Evolutionary conservation across 2,113 vertebrate species (phyloP), one percentile per base, ranked within the genome.

Genomic region (Ptychochromis oligacanthus): DNA sequence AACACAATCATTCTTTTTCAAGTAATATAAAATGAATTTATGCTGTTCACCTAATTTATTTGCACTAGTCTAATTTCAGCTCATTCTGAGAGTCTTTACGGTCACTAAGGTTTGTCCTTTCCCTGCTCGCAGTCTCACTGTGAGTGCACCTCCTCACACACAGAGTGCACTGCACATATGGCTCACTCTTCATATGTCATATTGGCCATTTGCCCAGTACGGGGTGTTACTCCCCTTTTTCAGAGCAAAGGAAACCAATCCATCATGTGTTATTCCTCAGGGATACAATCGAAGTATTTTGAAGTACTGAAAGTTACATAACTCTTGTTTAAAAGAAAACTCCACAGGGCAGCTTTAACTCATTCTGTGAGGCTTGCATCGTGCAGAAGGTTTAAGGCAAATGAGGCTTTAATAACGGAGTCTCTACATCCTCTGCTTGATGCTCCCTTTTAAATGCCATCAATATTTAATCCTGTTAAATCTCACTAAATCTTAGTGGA

Each of bases 231-330:
- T 36, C 34, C 17, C 13, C 2, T 54, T 7, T 20, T 55, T 55
- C 18, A 55, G 52, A 18, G 2, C 20, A 20, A 55, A 54, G 49
- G 17, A 5, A 5, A 20, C 67, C 13, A 0, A 5, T 54, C 49
- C 14, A 54, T 6, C 49, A 18, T 54, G 20, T 26, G 20, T 65
- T n/a, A 74, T 17, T 34, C 7, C 12, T n/a, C 28, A 65, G 12
- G 40, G 24, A 43, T 17, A 24, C 36, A 65, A 64, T 0, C 34
- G 14, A 64, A 22, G 13, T 10, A 24, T 65, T 24, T 38, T 43
- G 62, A 43, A 65, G 15, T 36, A 65, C 40, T 10, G 14, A 43
- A 24, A 65, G 17, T 9, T 54, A 18, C 17, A 20, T 20, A 52
- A 52, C 7, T 34, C 9, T 1, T 36, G 59, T 54, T 31, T 36